phyloP scores from a whole-genome alignment of 2,888 invertebrate genomes.

The Spilarctia lutea region DNA sequence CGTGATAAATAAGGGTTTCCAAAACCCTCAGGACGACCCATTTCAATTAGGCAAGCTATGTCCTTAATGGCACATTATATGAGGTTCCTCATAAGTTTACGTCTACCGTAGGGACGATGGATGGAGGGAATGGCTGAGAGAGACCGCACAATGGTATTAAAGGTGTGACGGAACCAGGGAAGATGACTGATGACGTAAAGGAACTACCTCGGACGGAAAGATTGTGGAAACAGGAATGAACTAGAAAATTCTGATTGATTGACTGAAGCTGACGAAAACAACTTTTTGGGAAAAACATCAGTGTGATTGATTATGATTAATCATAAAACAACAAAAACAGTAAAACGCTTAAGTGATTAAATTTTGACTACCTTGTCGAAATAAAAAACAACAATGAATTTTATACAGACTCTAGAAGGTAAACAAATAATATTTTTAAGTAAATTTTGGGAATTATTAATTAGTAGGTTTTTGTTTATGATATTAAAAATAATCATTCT shows the following conservation, averaged over 20 bases:
- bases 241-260: not conserved
- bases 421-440: too few relatives aligned
- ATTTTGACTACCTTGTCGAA: not conserved
- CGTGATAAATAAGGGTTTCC: not conserved
- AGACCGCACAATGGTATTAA: not conserved
- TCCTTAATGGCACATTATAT: not conserved
- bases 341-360: not conserved
- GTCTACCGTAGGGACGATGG: not conserved
- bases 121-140: not conserved
- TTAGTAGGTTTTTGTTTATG: too few relatives aligned
- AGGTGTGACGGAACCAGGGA: not conserved
- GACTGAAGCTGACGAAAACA: not conserved
- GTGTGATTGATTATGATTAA: not conserved
- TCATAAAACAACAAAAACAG: not conserved
- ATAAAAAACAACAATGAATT: not conserved
- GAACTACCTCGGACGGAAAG: not conserved
- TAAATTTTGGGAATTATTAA: too few relatives aligned
- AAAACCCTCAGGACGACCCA: not conserved
- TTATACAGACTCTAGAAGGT: too few relatives aligned
- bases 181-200: not conserved
- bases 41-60: not conserved
- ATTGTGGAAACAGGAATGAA: not conserved
- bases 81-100: not conserved
- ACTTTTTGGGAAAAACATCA: not conserved
- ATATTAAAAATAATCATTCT: too few relatives aligned